Percentiles rank a stretch among this genome's conserved stretches.
These are phyloP conservation scores for Lepidurus couesii DNA, from an alignment of 1,140 invertebrate genomes.

Conservation along the genomic window DNA sequence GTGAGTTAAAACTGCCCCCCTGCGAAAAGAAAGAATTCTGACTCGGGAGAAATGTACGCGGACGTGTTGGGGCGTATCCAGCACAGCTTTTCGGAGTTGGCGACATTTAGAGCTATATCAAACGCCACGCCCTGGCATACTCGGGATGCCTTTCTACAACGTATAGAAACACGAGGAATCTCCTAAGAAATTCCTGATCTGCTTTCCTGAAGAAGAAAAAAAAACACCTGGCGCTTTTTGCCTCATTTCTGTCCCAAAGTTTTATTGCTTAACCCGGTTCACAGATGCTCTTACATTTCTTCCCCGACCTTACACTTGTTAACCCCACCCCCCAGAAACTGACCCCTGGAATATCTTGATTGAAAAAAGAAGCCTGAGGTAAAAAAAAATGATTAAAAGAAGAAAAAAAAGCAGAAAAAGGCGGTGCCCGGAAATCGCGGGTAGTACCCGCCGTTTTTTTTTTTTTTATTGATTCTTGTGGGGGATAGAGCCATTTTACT, in stretches of 20 bases:
- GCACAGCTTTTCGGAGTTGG: not conserved
- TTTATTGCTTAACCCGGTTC: too few relatives aligned
- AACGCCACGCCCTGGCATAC: slow-evolving; percentile 12
- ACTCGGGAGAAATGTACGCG: not conserved
- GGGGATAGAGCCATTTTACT: not conserved
- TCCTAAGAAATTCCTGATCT: not conserved
- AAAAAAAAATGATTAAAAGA: slow-evolving; percentile 25
- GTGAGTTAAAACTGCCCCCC: too few relatives aligned
- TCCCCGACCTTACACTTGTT: too few relatives aligned
- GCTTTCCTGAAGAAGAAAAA: not conserved
- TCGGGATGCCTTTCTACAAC: not conserved
- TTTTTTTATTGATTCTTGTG: not conserved
- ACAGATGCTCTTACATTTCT: too few relatives aligned
- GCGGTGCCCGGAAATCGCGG: slow-evolving; percentile 9
- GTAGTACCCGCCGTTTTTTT: not conserved
- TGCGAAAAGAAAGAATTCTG: not conserved
- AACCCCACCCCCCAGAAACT: too few relatives aligned
- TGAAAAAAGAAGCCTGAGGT: too few relatives aligned
- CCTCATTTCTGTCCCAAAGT: too few relatives aligned
- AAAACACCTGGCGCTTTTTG: not conserved
- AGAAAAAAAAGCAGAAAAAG: slow-evolving; percentile 18
- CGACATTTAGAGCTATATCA: not conserved
- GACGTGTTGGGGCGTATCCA: not conserved
- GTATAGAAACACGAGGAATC: not conserved
- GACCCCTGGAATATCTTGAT: too few relatives aligned